A percentile compares a stretch with the other conserved stretches of the same genome.
These are phyloP conservation scores for Pseudochirops corinnae DNA, from an alignment of 2,797 vertebrate genomes.

Conservation along the genomic window DNA sequence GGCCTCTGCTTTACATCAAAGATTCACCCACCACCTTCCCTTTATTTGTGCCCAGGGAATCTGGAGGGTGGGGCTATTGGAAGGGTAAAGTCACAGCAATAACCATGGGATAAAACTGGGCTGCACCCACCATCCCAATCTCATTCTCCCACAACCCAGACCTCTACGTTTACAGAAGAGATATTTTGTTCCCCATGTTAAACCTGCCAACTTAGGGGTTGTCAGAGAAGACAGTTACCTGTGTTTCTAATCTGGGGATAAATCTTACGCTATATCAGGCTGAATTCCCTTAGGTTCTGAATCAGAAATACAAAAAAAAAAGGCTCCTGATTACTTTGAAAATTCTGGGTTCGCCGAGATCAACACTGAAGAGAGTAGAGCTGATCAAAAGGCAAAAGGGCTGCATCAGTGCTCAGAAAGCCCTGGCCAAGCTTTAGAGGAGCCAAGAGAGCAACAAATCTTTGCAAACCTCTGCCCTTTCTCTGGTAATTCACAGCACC, in stretches of 20 bases:
- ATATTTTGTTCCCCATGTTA: conserved; percentile 20
- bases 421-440: not conserved
- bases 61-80: not conserved
- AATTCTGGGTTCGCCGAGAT: not conserved
- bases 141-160: not conserved
- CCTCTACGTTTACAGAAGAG: conserved; percentile 15
- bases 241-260: conserved; percentile 35
- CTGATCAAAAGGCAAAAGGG: not conserved
- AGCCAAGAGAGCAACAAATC: not conserved
- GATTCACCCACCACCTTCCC: not conserved
- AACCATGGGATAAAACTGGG: not conserved
- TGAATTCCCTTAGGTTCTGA: conserved; percentile 45
- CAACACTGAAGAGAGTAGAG: not conserved
- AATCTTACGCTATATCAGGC: conserved; percentile 46
- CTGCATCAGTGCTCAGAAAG: conserved; percentile 7
- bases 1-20: not conserved
- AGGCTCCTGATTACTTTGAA: conserved; percentile 11
- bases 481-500: not conserved
- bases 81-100: not conserved
- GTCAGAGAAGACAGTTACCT: conserved; percentile 4
- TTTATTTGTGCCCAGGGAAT: not conserved
- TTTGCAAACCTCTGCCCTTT: not conserved
- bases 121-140: not conserved
- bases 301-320: conserved; percentile 16
- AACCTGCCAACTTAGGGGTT: conserved; percentile 33